phyloP scores from a whole-genome alignment of 2,113 vertebrate genomes.

The Mugil cephalus region DNA sequence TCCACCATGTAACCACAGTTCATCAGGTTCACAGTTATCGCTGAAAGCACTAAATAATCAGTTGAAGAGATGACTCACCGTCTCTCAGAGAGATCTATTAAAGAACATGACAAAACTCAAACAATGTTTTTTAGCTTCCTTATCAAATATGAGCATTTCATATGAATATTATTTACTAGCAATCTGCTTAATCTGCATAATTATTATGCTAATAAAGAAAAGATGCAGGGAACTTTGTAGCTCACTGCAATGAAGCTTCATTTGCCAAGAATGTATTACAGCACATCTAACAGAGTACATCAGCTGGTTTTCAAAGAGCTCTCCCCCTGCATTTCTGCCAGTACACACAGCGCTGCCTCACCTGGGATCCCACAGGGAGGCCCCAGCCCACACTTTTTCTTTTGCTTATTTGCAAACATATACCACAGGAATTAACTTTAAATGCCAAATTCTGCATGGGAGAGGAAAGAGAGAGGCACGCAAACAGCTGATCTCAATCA shows the following conservation, averaged over 20 bases:
- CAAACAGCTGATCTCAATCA: constrained; percentile 45
- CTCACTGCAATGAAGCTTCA: constrained; percentile 30
- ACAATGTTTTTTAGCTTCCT: too few relatives aligned
- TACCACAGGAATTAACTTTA: constrained; percentile 74
- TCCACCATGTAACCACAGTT: constrained; percentile 42
- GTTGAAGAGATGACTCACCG: constrained; percentile 45
- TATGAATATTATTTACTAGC: too few relatives aligned
- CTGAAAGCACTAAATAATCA: constrained; percentile 45
- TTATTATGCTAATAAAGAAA: constrained; percentile 29
- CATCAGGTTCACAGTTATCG: constrained; percentile 24
- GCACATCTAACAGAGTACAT: constrained; percentile 52
- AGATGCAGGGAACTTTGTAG: constrained; percentile 26
- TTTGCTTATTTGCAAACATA: constrained; percentile 71
- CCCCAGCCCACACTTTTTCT: constrained; percentile 46
- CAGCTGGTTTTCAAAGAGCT: constrained; percentile 45
- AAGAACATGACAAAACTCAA: too few relatives aligned
- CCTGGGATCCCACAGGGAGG: constrained; percentile 23
- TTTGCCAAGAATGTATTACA: constrained; percentile 46
- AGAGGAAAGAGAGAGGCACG: constrained; percentile 11
- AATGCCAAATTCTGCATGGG: constrained; percentile 44
- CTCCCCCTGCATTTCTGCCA: constrained; percentile 22
- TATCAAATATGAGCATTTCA: too few relatives aligned
- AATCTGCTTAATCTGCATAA: too few relatives aligned
- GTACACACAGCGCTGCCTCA: constrained; percentile 31
- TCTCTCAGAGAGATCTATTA: too few relatives aligned